A percentile compares a stretch with the other conserved stretches of the same genome.
These are phyloP conservation scores for Bungarus multicinctus DNA, from an alignment of 2,113 vertebrate genomes.

Conservation along the genomic window DNA sequence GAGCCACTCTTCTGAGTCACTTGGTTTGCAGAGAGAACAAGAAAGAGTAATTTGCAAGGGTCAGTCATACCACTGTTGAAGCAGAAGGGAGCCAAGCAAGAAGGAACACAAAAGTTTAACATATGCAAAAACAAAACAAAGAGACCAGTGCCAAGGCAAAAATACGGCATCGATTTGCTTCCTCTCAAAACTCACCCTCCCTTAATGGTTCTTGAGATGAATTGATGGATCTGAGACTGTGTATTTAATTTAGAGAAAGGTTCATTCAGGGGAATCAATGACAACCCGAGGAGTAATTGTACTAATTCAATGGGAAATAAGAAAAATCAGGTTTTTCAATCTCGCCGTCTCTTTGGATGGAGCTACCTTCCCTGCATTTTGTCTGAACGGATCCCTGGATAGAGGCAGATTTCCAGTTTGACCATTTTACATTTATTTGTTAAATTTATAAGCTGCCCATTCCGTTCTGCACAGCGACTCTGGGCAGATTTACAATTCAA, in stretches of 20 bases:
- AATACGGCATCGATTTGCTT: neutral
- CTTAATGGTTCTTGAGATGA: slow-evolving; percentile 16
- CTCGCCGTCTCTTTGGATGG: neutral
- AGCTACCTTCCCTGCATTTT: neutral
- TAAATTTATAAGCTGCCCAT: neutral
- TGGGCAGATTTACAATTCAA: neutral
- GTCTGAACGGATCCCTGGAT: neutral
- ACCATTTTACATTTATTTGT: neutral
- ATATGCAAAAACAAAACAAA: neutral
- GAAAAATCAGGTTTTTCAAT: neutral
- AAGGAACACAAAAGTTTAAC: neutral
- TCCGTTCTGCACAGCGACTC: neutral
- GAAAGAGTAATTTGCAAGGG: neutral
- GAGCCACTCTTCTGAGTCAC: neutral
- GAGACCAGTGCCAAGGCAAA: neutral
- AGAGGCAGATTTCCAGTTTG: neutral
- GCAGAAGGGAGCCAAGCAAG: neutral
- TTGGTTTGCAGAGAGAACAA: neutral
- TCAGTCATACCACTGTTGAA: neutral
- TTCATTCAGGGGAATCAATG: slow-evolving; percentile 27
- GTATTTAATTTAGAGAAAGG: slow-evolving; percentile 45
- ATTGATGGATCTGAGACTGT: slow-evolving; percentile 47
- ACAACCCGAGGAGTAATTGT: slow-evolving; percentile 31
- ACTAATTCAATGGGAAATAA: slow-evolving; percentile 25
- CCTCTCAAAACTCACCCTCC: neutral